Conservation (phyloP, 2,888 invertebrate species). For the Alviniconcha strummeri region DNA sequence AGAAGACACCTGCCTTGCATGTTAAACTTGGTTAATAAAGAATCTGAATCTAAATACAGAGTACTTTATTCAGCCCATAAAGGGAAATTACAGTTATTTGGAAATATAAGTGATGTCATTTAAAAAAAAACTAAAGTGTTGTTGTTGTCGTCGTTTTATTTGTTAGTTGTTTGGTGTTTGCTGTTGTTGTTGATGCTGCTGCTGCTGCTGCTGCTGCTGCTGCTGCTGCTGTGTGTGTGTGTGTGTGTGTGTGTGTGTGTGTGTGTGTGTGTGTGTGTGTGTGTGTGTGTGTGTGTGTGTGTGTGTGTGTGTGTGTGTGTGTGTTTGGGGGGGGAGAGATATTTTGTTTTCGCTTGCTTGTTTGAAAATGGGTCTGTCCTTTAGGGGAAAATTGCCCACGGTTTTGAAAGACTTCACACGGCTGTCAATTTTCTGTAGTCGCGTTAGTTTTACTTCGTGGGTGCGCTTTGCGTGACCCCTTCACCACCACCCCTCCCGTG, state of each 20-base stretch:
- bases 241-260: conserved; percentile 9
- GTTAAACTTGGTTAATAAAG: too few relatives aligned
- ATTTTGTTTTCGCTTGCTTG: background rate
- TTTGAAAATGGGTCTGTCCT: background rate
- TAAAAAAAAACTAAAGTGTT: too few relatives aligned
- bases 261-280: conserved; percentile 6
- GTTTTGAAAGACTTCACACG: background rate
- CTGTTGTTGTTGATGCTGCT: too few relatives aligned
- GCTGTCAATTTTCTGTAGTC: background rate
- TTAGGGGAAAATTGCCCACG: background rate
- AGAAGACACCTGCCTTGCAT: too few relatives aligned
- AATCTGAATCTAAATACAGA: too few relatives aligned
- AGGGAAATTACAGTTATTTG: too few relatives aligned
- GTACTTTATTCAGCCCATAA: too few relatives aligned
- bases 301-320: background rate
- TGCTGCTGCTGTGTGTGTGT: conserved; percentile 1
- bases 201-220: too few relatives aligned
- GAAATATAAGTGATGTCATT: too few relatives aligned
- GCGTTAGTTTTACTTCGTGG: background rate
- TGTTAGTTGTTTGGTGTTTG: too few relatives aligned
- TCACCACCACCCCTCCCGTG: background rate
- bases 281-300: background rate
- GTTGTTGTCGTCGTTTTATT: too few relatives aligned
- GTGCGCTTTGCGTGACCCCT: background rate
- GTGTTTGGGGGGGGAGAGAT: background rate